Base-by-base conservation (phyloP, 2,888 invertebrate genomes). In the Caenorhabditis angaria region DNA sequence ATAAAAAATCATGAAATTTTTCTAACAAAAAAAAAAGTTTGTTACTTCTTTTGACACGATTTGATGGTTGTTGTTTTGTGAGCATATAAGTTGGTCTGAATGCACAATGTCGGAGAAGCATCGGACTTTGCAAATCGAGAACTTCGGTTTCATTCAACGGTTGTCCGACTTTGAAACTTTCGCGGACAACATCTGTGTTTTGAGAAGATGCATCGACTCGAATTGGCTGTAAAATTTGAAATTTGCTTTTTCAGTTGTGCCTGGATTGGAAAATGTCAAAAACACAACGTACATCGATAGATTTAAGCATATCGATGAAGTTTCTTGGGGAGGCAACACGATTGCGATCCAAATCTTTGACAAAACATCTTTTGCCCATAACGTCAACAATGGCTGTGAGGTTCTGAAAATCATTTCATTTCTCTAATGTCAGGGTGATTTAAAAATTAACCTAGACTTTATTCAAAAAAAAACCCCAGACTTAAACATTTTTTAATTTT, bases 361-460 rank as follows among this genome's bases (percentile, higher is more conserved):
- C 91, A 89, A 95, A 97, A 90, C 97, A 97, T 29, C 93, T 92
- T 61, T 90, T 89, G 47, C 91, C 91, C 68, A 91, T 91, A 20
- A 91, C 89, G 89, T 94, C 94, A 69, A 94, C 91, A 74, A 94
- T 94, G 25, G 92, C 93, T 88, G 92, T 92, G 84, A 91, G 90
- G 83, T 92, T 92, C 92, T 92, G 78, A 62, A 80, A 70, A 2
- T 78, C 59, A 24, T n/a, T n/a, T n/a, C n/a, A n/a, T n/a, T n/a
- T n/a, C n/a, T n/a, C n/a, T n/a, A n/a, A n/a, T n/a, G n/a, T n/a
- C n/a, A n/a, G n/a, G n/a, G n/a, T n/a, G n/a, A n/a, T n/a, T n/a
- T n/a, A n/a, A n/a, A n/a, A n/a, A n/a, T n/a, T n/a, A n/a, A n/a
- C n/a, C n/a, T n/a, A n/a, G n/a, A n/a, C n/a, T n/a, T n/a, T n/a